Percentiles rank a stretch among this genome's conserved stretches.
Conservation (phyloP, 1,140 invertebrate genomes). For the Formica exsecta region DNA sequence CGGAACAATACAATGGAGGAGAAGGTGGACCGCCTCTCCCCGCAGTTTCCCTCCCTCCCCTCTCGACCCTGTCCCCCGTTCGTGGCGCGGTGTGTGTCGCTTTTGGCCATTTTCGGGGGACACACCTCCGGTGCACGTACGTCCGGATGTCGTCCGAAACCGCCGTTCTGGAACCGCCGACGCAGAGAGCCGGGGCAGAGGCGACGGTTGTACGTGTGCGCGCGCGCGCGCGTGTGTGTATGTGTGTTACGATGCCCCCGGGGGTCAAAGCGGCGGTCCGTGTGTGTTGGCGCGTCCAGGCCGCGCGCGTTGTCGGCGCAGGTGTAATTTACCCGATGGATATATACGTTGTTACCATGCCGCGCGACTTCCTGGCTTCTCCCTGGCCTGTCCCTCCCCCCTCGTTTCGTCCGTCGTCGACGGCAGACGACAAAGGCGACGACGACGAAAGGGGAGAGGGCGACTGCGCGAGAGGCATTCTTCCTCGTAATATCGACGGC, state of each 20-base stretch:
- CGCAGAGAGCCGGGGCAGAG: not conserved
- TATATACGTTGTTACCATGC: constrained; percentile 63
- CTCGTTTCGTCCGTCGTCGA: not conserved
- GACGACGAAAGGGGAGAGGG: constrained; percentile 32
- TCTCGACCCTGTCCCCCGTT: not conserved
- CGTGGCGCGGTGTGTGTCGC: constrained; percentile 43
- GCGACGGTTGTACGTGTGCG: no score
- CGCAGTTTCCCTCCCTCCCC: not conserved
- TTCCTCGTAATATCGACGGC: constrained; percentile 35
- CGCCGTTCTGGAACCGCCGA: constrained; percentile 75
- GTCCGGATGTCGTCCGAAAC: constrained; percentile 68
- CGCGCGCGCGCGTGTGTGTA: no score
- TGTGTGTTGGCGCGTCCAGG: constrained; percentile 23
- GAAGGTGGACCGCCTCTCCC: constrained; percentile 57
- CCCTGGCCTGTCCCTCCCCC: not conserved
- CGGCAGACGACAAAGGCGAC: constrained; percentile 3
- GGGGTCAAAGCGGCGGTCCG: constrained; percentile 51
- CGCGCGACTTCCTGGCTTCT: constrained; percentile 59
- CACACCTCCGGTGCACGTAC: constrained; percentile 61
- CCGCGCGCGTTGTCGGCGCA: constrained; percentile 46
- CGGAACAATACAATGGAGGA: constrained; percentile 57
- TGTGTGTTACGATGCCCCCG: constrained; percentile 58
- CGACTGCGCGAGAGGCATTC: constrained; percentile 25
- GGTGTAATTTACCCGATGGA: constrained; percentile 65
- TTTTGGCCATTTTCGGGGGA: constrained; percentile 72